Conservation (phyloP, 2,888 invertebrate genomes). For the Drosophila aldrichi region DNA sequence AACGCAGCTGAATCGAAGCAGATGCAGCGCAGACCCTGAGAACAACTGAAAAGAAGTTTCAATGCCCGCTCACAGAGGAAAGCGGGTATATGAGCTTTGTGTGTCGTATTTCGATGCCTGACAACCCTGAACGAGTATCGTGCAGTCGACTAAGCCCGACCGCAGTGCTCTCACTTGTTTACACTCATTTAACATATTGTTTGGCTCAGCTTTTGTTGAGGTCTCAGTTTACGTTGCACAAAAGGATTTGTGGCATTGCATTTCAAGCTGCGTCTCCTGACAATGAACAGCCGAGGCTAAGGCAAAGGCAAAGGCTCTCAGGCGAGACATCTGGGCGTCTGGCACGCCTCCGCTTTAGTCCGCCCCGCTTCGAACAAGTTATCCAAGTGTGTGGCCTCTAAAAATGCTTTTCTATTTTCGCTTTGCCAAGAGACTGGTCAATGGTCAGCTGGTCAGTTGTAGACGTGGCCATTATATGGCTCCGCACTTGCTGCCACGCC, state of each 20-base stretch:
- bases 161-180: background rate
- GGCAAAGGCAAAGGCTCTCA: slow-evolving; percentile 56
- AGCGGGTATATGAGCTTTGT: background rate
- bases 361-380: slow-evolving; percentile 11
- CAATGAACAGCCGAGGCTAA: slow-evolving; percentile 41
- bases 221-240: slow-evolving; percentile 44
- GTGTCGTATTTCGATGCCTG: background rate
- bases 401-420: slow-evolving; percentile 35
- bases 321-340: slow-evolving; percentile 69
- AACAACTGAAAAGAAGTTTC: slow-evolving; percentile 8
- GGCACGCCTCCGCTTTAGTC: background rate
- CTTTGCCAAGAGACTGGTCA: slow-evolving; percentile 62
- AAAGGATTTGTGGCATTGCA: slow-evolving; percentile 50
- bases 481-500: slow-evolving; percentile 10
- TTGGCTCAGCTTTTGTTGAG: slow-evolving; percentile 10
- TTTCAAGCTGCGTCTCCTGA: slow-evolving; percentile 45
- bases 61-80: background rate
- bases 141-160: background rate
- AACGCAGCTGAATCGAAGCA: slow-evolving; percentile 26
- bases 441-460: slow-evolving; percentile 62
- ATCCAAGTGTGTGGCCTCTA: slow-evolving; percentile 36
- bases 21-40: slow-evolving; percentile 22
- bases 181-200: background rate
- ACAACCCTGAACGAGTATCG: background rate
- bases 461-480: slow-evolving; percentile 27